Conservation (phyloP, 2,113 vertebrate genomes). For the Panthera leo region DNA sequence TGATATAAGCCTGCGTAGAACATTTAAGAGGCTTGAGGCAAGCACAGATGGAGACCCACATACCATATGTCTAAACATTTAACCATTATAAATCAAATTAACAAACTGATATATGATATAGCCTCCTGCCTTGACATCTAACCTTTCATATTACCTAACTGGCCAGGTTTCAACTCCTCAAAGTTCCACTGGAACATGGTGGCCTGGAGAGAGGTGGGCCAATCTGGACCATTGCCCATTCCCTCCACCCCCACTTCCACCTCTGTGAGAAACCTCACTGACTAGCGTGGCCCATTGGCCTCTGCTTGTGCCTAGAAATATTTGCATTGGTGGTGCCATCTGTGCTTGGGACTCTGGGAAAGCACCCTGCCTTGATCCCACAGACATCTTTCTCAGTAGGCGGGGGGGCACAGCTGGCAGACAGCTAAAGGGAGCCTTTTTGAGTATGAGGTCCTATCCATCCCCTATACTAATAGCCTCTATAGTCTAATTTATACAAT, state of each 20-base stretch:
- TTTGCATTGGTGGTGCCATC: not conserved
- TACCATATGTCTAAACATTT: constrained; percentile 2
- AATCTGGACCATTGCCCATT: not conserved
- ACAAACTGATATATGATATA: not conserved
- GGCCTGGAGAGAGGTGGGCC: not conserved
- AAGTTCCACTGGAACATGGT: not conserved
- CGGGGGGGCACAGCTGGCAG: not conserved
- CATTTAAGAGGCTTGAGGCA: not conserved
- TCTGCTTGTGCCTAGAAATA: not conserved
- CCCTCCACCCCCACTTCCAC: not conserved
- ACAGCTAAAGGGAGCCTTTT: not conserved
- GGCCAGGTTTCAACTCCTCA: not conserved
- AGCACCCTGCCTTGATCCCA: not conserved
- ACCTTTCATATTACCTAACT: not conserved
- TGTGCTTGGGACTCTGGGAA: not conserved
- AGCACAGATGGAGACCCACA: not conserved
- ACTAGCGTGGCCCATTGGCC: not conserved
- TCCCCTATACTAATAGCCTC: not conserved
- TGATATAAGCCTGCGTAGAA: not conserved
- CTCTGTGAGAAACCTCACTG: not conserved
- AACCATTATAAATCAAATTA: constrained; percentile 32
- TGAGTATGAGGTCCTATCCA: not conserved
- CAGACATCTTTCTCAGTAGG: not conserved
- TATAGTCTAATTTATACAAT: not conserved
- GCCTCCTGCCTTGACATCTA: not conserved